A percentile compares a stretch with the other conserved stretches of the same genome.
Evolutionary conservation across 2,113 vertebrate species (phyloP).

Genomic region (Ammodytes dubius): DNA sequence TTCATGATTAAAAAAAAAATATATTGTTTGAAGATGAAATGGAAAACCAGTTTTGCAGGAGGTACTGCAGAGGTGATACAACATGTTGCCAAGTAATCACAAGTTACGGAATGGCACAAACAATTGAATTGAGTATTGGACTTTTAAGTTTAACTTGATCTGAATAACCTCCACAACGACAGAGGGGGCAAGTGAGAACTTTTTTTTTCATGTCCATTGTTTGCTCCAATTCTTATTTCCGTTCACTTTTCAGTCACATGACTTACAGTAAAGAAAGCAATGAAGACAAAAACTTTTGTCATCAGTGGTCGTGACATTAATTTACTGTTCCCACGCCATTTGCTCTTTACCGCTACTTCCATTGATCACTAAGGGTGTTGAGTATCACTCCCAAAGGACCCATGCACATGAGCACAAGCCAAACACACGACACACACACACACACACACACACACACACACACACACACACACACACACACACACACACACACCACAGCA

Average conservation of each 20-base stretch:
- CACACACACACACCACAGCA: conserved; percentile 14
- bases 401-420: neutral
- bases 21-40: conserved; percentile 5
- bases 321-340: conserved; percentile 53
- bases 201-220: neutral
- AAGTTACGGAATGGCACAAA: neutral
- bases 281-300: neutral
- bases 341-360: conserved; percentile 10
- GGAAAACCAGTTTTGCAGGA: neutral
- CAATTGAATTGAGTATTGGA: neutral
- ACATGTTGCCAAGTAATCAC: too few relatives aligned
- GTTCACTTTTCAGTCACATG: neutral
- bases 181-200: neutral
- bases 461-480: neutral
- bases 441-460: neutral
- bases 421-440: conserved; percentile 5
- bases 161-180: neutral
- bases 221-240: neutral
- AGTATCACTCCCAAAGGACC: conserved; percentile 49
- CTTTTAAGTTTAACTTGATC: neutral
- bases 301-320: conserved; percentile 36
- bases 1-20: neutral
- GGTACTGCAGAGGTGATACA: too few relatives aligned
- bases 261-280: neutral
- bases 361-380: conserved; percentile 45